Evolutionary conservation across 2,113 vertebrate genomes (phyloP).

Genomic region (Spea multiplicata): DNA sequence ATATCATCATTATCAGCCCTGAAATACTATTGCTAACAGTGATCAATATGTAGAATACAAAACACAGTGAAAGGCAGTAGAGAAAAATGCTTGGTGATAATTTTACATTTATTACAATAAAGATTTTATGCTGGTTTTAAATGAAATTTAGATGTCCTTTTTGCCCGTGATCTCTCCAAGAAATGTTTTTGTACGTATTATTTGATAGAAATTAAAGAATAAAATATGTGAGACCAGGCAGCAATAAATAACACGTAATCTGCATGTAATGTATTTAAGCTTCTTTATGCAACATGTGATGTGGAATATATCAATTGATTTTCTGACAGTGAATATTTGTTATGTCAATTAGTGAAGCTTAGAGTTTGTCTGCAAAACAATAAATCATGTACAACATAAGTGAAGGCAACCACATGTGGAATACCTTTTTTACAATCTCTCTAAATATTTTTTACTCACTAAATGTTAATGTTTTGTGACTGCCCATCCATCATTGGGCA

Average conservation of each 20-base stretch:
- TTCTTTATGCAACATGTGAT: conserved; percentile 4
- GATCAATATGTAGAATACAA: too few species aligned
- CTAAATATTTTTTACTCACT: too few species aligned
- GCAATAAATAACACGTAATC: background rate
- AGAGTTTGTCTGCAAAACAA: background rate
- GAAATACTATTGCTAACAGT: too few species aligned
- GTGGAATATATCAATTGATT: conserved; percentile 1
- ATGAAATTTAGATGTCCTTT: conserved; percentile 1
- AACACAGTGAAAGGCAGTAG: background rate
- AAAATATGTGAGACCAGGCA: background rate
- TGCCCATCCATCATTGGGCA: too few species aligned
- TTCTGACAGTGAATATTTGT: background rate
- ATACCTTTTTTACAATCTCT: too few species aligned
- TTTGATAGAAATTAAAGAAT: background rate
- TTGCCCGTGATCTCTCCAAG: background rate
- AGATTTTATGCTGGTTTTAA: background rate
- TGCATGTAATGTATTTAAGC: conserved; percentile 6
- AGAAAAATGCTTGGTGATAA: background rate
- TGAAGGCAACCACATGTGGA: too few species aligned
- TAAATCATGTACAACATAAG: too few species aligned
- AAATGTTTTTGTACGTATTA: conserved; percentile 10
- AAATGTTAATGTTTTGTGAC: too few species aligned
- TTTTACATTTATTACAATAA: background rate
- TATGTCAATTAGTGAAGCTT: conserved; percentile 7
- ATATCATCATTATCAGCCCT: too few species aligned